Evolutionary conservation across 2,888 invertebrate species (phyloP), one percentile per base, ranked within the genome.

Genomic region (Dascillus cervinus): DNA sequence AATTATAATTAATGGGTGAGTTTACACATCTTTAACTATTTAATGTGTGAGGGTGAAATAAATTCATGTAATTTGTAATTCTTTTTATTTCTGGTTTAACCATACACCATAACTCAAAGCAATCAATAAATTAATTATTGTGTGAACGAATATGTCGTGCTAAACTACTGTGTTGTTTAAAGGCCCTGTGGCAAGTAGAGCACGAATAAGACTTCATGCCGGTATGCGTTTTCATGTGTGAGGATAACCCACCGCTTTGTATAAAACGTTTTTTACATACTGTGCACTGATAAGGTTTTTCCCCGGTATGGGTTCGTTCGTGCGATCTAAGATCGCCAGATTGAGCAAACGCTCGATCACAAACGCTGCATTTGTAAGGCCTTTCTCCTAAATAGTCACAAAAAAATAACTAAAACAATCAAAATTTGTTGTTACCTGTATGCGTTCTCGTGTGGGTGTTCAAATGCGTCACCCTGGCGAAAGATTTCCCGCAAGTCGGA

Each of bases 371-470:
- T 4, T 36, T 37, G 29, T 49, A 49, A 1, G 50, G 50, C 15
- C 45, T 45, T 35, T 50, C 52, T 13, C 49, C 48, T 43, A 26
- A 17, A 17, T 6, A 17, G 8, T 17, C 17, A 17, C 8, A 17
- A 17, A 6, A 17, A 17, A 17, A 17, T 8, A 17, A 8, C 17
- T 17, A 6, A 17, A 17, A 4, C 8, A 6, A 6, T 6, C 5
- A 17, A 17, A 17, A 17, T 17, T 17, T 6, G 5, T 17, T 17
- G 8, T 23, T 10, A 38, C 44, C 48, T 0, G 62, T 63, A 36
- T 69, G 69, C 2, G 22, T 39, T 24, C 52, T 33, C 31, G 44
- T 41, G 28, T 69, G 62, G 2, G 40, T 41, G 13, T 43, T 38
- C 12, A 43, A 27, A 29, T 43, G 43, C 1, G 35, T 23, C 11